Base-by-base conservation (phyloP, 2,113 vertebrate genomes). In the Sminthopsis crassicaudata region DNA sequence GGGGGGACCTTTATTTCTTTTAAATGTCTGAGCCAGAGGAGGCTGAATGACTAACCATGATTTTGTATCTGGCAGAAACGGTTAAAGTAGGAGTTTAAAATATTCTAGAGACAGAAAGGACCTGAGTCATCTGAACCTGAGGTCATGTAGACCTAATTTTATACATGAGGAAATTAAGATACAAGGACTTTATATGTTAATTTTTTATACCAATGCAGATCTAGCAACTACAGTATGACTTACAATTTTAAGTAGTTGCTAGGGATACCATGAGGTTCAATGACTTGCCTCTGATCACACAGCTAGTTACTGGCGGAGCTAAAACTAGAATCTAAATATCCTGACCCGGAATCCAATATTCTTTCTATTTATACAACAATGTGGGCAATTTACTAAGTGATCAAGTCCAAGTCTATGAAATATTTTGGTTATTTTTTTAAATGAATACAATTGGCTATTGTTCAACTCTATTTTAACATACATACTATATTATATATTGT, bases 11-110 rank as follows among this genome's bases (percentile, higher is more conserved):
- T 94, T 4, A 55, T 50, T 26, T 89, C 42, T 76, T 76, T 76
- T 76, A 76, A n/a, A 76, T 92, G 19, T 67, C 36, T 95, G 76
- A 90, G 48, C 53, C 50, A 91, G 46, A 89, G 50, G 93, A 55
- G 51, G n/a, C n/a, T 95, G 24, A 94, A 57, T 51, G 53, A 42
- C 89, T 91, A 24, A 42, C 46, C 53, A 90, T 92, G 53, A 94
- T 94, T 96, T 90, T 94, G 53, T 26, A 94, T 55, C 8, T 54
- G 26, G 3, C 42, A 93, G 53, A 36, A 42, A 46, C 92, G 36
- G 10, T 89, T 92, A 94, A 54, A 95, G 42, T 60, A 57, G n/a
- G 36, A 52, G 25, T 57, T 67, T 57, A 93, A 84, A 91, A 50
- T 9, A 36, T 91, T 53, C 90, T 57, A 67, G 42, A 89, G n/a